Percentiles rank a stretch among this genome's conserved stretches.
phyloP scores from a whole-genome alignment of 2,797 vertebrate species.

The Ptychobarbus kaznakovi region DNA sequence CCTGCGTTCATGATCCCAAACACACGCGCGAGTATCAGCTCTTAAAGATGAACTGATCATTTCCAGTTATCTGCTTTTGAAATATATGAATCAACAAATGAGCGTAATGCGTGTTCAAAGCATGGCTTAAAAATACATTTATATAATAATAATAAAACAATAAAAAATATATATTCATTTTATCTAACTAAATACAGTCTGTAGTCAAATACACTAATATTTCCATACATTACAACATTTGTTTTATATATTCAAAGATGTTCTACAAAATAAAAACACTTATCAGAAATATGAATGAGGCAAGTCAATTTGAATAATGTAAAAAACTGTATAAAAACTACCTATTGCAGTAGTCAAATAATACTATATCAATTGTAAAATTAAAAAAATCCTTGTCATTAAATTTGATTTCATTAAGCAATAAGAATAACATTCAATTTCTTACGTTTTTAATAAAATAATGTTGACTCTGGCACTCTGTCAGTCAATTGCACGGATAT shows the following conservation, averaged over 20 bases:
- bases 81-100: neutral
- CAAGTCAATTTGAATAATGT: neutral
- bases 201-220: neutral
- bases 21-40: constrained; percentile 3
- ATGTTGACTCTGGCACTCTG: too few species aligned
- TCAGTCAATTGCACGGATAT: neutral
- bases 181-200: neutral
- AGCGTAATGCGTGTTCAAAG: neutral
- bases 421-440: neutral
- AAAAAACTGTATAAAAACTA: neutral
- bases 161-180: neutral
- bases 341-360: neutral
- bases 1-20: constrained; percentile 1
- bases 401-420: neutral
- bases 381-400: neutral
- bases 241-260: neutral
- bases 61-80: neutral
- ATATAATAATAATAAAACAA: neutral
- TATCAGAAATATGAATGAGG: neutral
- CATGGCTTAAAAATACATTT: neutral
- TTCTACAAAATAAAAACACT: neutral
- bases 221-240: neutral
- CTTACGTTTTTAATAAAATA: neutral
- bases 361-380: neutral
- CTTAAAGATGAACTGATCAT: neutral